Percentiles rank a stretch among this genome's conserved stretches.
phyloP scores from a whole-genome alignment of 2,888 invertebrate species.

The Flexamia atlantica region DNA sequence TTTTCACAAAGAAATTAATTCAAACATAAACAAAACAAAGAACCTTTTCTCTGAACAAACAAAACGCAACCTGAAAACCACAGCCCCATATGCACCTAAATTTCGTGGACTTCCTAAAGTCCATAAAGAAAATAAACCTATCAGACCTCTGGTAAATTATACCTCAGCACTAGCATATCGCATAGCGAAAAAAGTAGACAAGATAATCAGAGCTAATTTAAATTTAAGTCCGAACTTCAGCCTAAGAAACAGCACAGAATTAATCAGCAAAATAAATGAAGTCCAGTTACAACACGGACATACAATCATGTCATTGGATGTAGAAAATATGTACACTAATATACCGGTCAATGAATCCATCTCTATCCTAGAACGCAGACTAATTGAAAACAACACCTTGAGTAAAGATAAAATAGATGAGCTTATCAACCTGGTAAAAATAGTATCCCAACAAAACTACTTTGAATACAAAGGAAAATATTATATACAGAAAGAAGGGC shows the following conservation, averaged over 20 bases:
- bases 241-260: constrained; percentile 1
- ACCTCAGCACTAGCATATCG: constrained; percentile 30
- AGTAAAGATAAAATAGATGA: neutral
- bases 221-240: constrained; percentile 6
- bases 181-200: constrained; percentile 13
- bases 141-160: neutral
- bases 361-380: neutral
- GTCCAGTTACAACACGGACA: neutral
- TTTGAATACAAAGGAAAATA: constrained; percentile 19
- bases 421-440: neutral
- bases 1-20: constrained; percentile 13
- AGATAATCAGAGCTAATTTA: neutral
- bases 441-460: constrained; percentile 6
- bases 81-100: neutral
- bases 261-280: constrained; percentile 10
- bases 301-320: constrained; percentile 27
- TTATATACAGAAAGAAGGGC: neutral
- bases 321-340: constrained; percentile 42
- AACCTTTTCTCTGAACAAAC: neutral
- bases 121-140: neutral
- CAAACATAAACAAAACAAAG: neutral
- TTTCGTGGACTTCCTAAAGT: neutral
- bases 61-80: neutral
- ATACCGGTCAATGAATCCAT: constrained; percentile 21
- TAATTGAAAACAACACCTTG: constrained; percentile 3